phyloP scores from a whole-genome alignment of 2,888 invertebrate genomes.

The Omphaloscelis lunosa region DNA sequence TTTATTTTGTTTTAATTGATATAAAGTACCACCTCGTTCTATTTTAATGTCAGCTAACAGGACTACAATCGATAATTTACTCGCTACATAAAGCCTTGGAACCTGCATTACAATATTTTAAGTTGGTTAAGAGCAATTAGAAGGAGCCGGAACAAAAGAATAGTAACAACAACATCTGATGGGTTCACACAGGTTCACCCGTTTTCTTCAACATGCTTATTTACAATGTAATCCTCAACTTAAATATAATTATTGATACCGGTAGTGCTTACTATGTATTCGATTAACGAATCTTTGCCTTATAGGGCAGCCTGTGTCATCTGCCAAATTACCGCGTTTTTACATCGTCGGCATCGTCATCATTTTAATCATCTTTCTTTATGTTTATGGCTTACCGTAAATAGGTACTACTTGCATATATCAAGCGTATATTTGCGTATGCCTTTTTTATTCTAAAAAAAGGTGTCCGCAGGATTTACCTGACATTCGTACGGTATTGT shows the following conservation, averaged over 20 bases:
- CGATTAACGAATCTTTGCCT: slow-evolving; percentile 29
- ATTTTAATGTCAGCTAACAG: slow-evolving; percentile 6
- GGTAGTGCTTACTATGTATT: background rate
- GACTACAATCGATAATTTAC: slow-evolving; percentile 27
- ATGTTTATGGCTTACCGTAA: background rate
- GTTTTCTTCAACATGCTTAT: background rate
- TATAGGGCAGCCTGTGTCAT: slow-evolving; percentile 5
- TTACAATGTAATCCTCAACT: slow-evolving; percentile 1
- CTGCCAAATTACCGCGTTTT: background rate
- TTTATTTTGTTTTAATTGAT: slow-evolving; percentile 1
- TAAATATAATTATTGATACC: background rate
- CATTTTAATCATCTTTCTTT: slow-evolving; percentile 10
- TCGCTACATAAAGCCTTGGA: slow-evolving; percentile 15
- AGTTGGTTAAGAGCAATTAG: background rate
- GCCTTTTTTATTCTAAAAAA: background rate
- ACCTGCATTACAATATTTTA: background rate
- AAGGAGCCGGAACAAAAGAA: background rate
- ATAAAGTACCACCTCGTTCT: background rate
- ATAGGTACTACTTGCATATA: background rate
- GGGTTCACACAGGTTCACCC: background rate
- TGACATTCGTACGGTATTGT: background rate
- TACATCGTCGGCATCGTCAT: background rate
- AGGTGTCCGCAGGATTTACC: background rate
- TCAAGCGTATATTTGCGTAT: background rate
- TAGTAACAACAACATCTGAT: background rate